Conservation (phyloP, 2,888 invertebrate species). For the Leptopilina drosophilae region DNA sequence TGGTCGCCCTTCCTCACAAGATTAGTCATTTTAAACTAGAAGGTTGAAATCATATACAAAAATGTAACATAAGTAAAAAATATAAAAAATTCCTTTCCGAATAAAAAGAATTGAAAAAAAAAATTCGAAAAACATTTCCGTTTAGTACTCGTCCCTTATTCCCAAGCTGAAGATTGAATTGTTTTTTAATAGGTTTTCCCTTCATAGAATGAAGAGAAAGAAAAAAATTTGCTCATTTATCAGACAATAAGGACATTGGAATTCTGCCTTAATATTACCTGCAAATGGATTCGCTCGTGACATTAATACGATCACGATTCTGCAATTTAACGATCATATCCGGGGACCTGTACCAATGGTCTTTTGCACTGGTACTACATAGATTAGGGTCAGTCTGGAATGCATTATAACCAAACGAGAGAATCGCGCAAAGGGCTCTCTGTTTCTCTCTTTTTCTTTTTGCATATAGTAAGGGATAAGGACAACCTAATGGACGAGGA, state of each 20-base stretch:
- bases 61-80: too few species aligned
- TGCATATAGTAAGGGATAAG: conserved; percentile 53
- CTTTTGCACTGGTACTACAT: conserved; percentile 38
- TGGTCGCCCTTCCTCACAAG: too few species aligned
- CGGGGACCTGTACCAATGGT: conserved; percentile 31
- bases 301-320: conserved; percentile 40
- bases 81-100: too few species aligned
- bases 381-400: conserved; percentile 40
- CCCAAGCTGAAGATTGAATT: not conserved
- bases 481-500: conserved; percentile 59
- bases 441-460: not conserved
- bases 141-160: not conserved
- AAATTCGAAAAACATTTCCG: too few species aligned
- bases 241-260: conserved; percentile 23
- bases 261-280: conserved; percentile 25
- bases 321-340: conserved; percentile 40
- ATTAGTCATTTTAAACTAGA: too few species aligned
- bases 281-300: conserved; percentile 30
- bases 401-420: conserved; percentile 38
- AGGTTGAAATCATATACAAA: too few species aligned
- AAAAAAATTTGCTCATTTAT: not conserved
- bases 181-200: not conserved
- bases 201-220: not conserved
- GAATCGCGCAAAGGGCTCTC: conserved; percentile 45
- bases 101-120: too few species aligned